Conservation (phyloP, 1,140 invertebrate species). For the Drosophila equinoxialis region DNA sequence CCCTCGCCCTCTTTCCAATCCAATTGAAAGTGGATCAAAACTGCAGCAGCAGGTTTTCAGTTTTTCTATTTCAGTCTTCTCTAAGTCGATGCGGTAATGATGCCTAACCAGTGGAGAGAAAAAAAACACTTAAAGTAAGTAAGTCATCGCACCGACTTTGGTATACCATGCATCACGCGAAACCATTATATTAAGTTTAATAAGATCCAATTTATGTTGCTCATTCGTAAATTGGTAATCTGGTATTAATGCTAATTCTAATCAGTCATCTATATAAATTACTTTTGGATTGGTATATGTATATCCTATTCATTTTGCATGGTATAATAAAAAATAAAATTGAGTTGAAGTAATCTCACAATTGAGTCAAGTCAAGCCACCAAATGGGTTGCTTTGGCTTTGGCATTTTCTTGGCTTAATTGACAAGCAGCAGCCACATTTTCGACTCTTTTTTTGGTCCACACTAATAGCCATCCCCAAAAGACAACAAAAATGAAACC, state of each 20-base stretch:
- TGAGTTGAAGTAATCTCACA: constrained; percentile 61
- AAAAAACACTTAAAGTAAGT: background rate
- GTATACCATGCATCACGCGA: too few species aligned
- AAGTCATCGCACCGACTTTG: too few species aligned
- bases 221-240: too few species aligned
- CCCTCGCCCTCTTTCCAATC: background rate
- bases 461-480: constrained; percentile 59
- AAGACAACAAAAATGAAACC: constrained; percentile 25
- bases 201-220: too few species aligned
- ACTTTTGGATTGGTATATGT: too few species aligned
- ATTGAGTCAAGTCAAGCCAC: constrained; percentile 59
- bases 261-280: too few species aligned
- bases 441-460: constrained; percentile 29
- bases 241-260: too few species aligned
- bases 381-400: constrained; percentile 64
- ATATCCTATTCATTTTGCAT: too few species aligned
- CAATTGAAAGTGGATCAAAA: constrained; percentile 71
- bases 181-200: too few species aligned
- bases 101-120: constrained; percentile 42
- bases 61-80: constrained; percentile 26
- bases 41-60: constrained; percentile 37
- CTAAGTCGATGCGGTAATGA: constrained; percentile 72
- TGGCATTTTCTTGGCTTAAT: constrained; percentile 67
- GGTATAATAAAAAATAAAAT: constrained; percentile 35
- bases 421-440: constrained; percentile 50